Conservation (phyloP, 2,113 vertebrate genomes). For the Podarcis cretensis region DNA sequence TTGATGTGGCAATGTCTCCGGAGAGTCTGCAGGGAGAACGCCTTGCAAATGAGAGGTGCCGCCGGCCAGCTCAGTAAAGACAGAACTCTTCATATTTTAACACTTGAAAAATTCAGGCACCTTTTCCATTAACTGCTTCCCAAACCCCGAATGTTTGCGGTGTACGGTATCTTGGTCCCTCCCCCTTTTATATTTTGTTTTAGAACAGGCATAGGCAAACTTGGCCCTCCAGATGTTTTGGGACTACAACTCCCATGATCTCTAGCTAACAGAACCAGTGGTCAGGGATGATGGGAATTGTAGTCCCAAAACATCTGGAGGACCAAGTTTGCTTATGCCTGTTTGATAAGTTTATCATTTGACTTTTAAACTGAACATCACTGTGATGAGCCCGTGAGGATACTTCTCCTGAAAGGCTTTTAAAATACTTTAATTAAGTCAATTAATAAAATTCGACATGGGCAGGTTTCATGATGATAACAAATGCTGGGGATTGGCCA, state of each 20-base stretch:
- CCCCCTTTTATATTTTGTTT: not conserved
- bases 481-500: not conserved
- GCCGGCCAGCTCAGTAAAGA: no score
- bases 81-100: not conserved
- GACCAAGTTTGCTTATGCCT: no score
- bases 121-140: not conserved
- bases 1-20: not conserved
- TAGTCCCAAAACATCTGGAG: no score
- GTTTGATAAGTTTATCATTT: not conserved
- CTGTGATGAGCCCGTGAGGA: not conserved
- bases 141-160: not conserved
- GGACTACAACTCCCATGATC: no score
- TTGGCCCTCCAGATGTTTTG: no score
- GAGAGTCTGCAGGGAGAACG: not conserved
- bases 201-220: not conserved
- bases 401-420: no score
- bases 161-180: not conserved
- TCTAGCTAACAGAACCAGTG: no score
- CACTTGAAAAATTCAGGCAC: not conserved
- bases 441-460: not conserved
- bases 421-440: not conserved
- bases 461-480: not conserved
- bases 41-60: not conserved
- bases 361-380: not conserved
- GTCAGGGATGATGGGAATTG: no score